Evolutionary conservation across 2,797 vertebrate species (phyloP).

Genomic region (Hoplostethus atlanticus): DNA sequence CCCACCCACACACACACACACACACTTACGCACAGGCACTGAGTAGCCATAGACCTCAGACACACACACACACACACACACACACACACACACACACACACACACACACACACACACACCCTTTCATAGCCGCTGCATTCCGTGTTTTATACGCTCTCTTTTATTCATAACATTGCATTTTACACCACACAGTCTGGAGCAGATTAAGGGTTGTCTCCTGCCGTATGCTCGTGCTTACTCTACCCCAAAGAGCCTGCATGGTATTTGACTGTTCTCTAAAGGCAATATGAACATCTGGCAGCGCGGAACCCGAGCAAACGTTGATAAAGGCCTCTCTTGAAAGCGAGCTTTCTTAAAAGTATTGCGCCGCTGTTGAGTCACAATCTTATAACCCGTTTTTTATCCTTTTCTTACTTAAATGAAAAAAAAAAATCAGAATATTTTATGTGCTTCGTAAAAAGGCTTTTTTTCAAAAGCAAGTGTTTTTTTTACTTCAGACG

Average conservation of each 20-base stretch:
- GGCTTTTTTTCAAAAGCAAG: background rate
- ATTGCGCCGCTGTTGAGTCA: conserved; percentile 23
- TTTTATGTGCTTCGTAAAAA: background rate
- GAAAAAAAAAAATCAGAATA: background rate
- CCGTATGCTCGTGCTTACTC: conserved; percentile 79
- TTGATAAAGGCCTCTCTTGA: conserved; percentile 64
- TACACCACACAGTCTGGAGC: conserved; percentile 82
- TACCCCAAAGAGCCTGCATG: conserved; percentile 79
- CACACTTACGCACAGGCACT: conserved; percentile 23
- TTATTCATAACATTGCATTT: conserved; percentile 84
- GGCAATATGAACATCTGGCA: conserved; percentile 83
- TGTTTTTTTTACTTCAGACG: background rate
- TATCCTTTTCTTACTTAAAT: background rate
- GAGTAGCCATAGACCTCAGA: conserved; percentile 22
- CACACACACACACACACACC: conserved; percentile 27
- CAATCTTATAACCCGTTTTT: conserved; percentile 6
- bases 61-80: conserved; percentile 2
- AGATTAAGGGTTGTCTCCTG: conserved; percentile 81
- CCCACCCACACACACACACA: conserved; percentile 34
- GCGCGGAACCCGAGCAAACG: conserved; percentile 61
- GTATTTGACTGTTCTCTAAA: conserved; percentile 74
- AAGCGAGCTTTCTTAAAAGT: conserved; percentile 50
- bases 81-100: conserved; percentile 15
- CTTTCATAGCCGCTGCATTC: conserved; percentile 77
- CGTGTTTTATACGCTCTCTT: conserved; percentile 79